Base-by-base conservation (phyloP, 92 coral and sea anemone species). In the Zoanthus sansibaricus region DNA sequence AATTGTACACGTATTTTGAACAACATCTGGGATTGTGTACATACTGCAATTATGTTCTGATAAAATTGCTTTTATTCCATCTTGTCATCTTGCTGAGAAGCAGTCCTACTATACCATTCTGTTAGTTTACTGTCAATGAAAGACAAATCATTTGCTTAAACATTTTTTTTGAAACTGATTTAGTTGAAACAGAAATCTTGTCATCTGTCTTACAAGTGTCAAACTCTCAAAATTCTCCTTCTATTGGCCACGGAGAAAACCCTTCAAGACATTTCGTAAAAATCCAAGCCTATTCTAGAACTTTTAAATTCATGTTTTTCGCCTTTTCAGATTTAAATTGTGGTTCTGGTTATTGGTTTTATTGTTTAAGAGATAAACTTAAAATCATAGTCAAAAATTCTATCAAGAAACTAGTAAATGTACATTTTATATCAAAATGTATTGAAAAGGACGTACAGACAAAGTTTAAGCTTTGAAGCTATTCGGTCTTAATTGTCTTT, bases 1-100 rank as follows among this genome's bases (percentile, higher is more conserved):
- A 64, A 80, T 71, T 80, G 58, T 66, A 64, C 75, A 64, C 73
- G 75, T 80, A 70, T 80, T 80, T 61, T 30, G 75, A 44, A 14
- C 37, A 44, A 80, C 85, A 80, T 80, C 73, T 80, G 85, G 58
- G 62, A 59, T 67, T 80, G 44, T 80, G 85, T 80, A 80, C 55
- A 80, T 21, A 80, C 47, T 37, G 20, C 58, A 66, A 66, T 80
- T 80, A 72, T 64, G 56, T 54, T 66, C 51, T 80, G 74, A 80
- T 64, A 67, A 62, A 80, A 80, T 21, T 18, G 75, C 85, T 66
- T 66, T 76, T 47, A 66, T 80, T 59, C 75, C n/a, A 4, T 45
- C 71, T 80, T 80, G 37, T 49, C 85, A 64, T 25, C n/a, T 46
- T 20, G 15, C 21, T 80, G 75, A 18, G 47, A 80, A n/a, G 15